Conservation (phyloP, 2,888 invertebrate species). For the Lycocerus yunnanus region DNA sequence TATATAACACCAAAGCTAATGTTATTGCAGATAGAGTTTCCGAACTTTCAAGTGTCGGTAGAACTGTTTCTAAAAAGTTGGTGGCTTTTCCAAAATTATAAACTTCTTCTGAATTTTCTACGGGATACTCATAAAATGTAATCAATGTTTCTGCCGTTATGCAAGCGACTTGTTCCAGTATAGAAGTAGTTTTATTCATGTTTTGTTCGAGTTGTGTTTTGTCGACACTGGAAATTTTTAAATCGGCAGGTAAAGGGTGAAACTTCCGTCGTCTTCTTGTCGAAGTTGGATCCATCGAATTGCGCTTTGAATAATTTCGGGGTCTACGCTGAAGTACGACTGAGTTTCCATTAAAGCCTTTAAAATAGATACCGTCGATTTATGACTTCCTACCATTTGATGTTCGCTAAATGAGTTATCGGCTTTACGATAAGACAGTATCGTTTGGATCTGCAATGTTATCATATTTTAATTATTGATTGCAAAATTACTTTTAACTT, state of each 20-base stretch:
- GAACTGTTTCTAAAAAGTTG: conserved; percentile 62
- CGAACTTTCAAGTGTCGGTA: conserved; percentile 62
- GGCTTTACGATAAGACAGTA: conserved; percentile 65
- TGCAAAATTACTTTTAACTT: conserved; percentile 27
- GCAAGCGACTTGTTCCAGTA: conserved; percentile 62
- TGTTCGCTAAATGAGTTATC: conserved; percentile 72
- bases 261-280: conserved; percentile 65
- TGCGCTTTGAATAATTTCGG: conserved; percentile 62
- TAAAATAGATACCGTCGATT: conserved; percentile 63
- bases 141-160: conserved; percentile 68
- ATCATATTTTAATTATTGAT: not conserved
- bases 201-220: conserved; percentile 1
- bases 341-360: conserved; percentile 66
- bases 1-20: conserved; percentile 60
- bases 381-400: conserved; percentile 65
- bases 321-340: conserved; percentile 65
- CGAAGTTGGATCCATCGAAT: conserved; percentile 67
- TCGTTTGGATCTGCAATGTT: conserved; percentile 62
- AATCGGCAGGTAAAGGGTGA: conserved; percentile 64
- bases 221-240: conserved; percentile 50
- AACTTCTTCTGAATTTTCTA: conserved; percentile 50
- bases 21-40: conserved; percentile 65
- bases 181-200: not conserved
- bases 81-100: conserved; percentile 60
- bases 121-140: conserved; percentile 64